Evolutionary conservation across 1,140 invertebrate species (phyloP), one percentile per base, ranked within the genome.

Genomic region (Caerostris extrusa): DNA sequence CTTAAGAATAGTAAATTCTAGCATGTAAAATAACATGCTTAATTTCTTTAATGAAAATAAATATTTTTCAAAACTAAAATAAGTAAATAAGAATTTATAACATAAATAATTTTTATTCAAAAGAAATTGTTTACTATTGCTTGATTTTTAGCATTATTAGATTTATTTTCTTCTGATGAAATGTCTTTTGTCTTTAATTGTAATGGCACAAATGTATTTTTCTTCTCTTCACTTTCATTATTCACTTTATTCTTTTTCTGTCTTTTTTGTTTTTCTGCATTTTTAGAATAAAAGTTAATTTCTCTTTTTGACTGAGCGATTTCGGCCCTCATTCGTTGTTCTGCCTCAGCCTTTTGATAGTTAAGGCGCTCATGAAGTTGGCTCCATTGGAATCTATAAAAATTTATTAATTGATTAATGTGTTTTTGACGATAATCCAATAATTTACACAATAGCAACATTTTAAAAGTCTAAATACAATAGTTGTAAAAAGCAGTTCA

Each of bases 291-390:
- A 96, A 98, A 98, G 81, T 98, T 97, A 0, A 98, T 97, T 96
- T 99, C 98, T 95, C 97, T 97, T 96, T 99, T 99, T 0, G 98
- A 98, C 95, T 98, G 98, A 6, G 98, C 97, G 85, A 99, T 98
- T 96, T 99, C 99, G 19, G 98, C 97, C 94, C 98, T 96, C 71
- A 99, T 96, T 96, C 98, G 97, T 95, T 99, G 98, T 95, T 98
- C 97, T 95, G 97, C 97, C 7, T 98, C 98, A 58, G 98, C 98
- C 95, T 97, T 97, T 96, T 99, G 99, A 96, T 99, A 99, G 17
- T 98, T 95, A 92, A 99, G 96, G 95, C 98, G 97, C 96, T 99
- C 99, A 95, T 98, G 98, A 34, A 99, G 96, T 96, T 99, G 98
- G 83, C 97, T 97, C 99, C 99, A 99, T 96, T 99, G 99, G 95